Evolutionary conservation across 2,888 invertebrate species (phyloP), one percentile per base, ranked within the genome.

Genomic region (Chrysina gloriosa): DNA sequence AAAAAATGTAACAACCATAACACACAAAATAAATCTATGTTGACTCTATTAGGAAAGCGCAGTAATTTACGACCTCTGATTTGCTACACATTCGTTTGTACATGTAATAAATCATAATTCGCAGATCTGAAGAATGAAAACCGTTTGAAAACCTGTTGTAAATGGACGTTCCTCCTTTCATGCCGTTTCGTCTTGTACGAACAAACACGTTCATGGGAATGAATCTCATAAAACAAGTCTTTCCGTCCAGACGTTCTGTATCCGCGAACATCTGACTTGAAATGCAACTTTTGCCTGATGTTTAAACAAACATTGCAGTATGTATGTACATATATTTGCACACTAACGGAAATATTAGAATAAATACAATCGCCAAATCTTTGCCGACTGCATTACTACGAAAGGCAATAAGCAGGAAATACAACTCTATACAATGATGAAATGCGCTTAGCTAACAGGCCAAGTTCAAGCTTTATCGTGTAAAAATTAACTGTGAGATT

Each of bases 71-170:
- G 36, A 58, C 58, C 61, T 36, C 58, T 67, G 48, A 67, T 61
- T 67, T 67, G 66, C 48, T 67, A 67, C 66, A 67, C 58, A 61
- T 61, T 61, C 58, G 58, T 9, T 42, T 42, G 9, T 42, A 27
- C 47, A 31, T 29, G 66, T 27, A 47, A 36, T 69, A 69, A 69
- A 69, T 69, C 69, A 69, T 69, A 65, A 65, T 69, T 69, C 56
- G 69, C 65, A 61, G 50, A 65, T 65, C 63, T 65, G 50, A 65
- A 65, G 58, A 61, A 39, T 58, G 56, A 69, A 69, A 47, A 69
- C 69, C 69, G 69, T 69, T 69, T 69, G 69, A 64, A 69, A 69
- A 69, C 69, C 69, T 42, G 69, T 69, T 69, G 61, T 63, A 63
- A 63, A 63, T 58, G 45, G 56, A 61, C 52, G 56, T 50, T 50